These are phyloP conservation scores for Folsomia manolachei DNA, from an alignment of 2,888 invertebrate genomes.

Conservation along the genomic window DNA sequence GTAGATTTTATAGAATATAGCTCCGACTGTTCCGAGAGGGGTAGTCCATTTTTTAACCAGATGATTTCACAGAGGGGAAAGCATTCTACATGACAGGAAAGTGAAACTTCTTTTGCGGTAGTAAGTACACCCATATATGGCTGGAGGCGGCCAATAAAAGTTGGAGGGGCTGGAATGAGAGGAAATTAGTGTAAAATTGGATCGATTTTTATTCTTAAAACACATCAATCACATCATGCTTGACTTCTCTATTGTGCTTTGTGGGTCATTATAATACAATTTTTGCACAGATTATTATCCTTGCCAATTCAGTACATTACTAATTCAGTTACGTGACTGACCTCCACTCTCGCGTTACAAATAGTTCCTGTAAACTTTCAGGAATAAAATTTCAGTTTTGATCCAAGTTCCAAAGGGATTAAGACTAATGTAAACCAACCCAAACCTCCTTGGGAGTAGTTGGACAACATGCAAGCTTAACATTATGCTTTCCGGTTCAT, in stretches of 20 bases:
- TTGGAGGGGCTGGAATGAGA: constrained; percentile 71
- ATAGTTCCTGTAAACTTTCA: too few species aligned
- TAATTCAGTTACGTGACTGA: neutral
- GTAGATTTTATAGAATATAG: constrained; percentile 67
- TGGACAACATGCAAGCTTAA: constrained; percentile 3
- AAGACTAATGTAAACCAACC: too few species aligned
- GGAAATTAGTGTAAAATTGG: too few species aligned
- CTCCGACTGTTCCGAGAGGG: constrained; percentile 60
- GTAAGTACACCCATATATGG: constrained; percentile 63
- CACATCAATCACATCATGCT: too few species aligned
- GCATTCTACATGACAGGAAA: constrained; percentile 86
- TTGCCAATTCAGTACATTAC: neutral
- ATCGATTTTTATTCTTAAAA: too few species aligned
- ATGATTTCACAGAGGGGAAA: constrained; percentile 74
- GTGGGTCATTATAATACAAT: neutral
- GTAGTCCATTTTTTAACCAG: constrained; percentile 76
- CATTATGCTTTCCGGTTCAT: neutral
- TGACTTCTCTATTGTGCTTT: neutral
- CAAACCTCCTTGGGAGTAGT: too few species aligned
- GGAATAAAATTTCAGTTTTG: too few species aligned
- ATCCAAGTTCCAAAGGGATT: too few species aligned
- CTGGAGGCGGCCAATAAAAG: constrained; percentile 78
- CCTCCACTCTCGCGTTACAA: neutral
- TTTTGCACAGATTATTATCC: constrained; percentile 2
- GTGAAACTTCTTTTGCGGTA: constrained; percentile 65